Percentiles rank a stretch among this genome's conserved stretches.
Evolutionary conservation across 2,113 vertebrate genomes (phyloP).

Genomic region (Corythoichthys intestinalis): DNA sequence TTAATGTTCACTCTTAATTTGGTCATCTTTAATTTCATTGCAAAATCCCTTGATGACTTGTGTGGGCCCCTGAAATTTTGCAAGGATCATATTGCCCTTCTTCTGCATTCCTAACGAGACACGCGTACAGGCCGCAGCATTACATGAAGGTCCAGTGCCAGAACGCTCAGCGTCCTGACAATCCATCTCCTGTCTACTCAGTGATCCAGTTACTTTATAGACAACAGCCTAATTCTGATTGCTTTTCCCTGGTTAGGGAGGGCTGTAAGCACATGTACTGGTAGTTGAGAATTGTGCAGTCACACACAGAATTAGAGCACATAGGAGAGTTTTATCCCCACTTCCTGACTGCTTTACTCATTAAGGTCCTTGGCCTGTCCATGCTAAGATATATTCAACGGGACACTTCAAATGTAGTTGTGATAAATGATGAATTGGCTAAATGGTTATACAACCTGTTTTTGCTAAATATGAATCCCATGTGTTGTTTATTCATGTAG

Average conservation of each 20-base stretch:
- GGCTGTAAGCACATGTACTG: constrained; percentile 32
- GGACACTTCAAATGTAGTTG: constrained; percentile 61
- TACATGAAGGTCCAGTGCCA: constrained; percentile 42
- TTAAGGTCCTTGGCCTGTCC: constrained; percentile 53
- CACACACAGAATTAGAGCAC: constrained; percentile 39
- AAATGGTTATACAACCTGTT: constrained; percentile 58
- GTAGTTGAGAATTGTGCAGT: constrained; percentile 33
- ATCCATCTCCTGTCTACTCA: constrained; percentile 56
- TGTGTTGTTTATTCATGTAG: constrained; percentile 33
- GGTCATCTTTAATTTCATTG: constrained; percentile 72
- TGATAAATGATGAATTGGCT: constrained; percentile 60
- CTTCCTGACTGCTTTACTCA: constrained; percentile 67
- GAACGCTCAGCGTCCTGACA: constrained; percentile 43
- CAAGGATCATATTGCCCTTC: constrained; percentile 70
- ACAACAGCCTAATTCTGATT: constrained; percentile 17
- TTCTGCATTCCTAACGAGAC: constrained; percentile 54
- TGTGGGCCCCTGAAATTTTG: constrained; percentile 67
- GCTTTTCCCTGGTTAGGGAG: constrained; percentile 18
- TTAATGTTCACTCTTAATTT: constrained; percentile 41
- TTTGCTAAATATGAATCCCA: constrained; percentile 52
- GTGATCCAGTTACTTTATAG: constrained; percentile 55
- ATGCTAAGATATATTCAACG: constrained; percentile 53
- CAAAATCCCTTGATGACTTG: constrained; percentile 61
- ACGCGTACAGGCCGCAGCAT: constrained; percentile 22
- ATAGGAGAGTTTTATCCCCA: constrained; percentile 35